These are phyloP conservation scores for Heliconius hewitsoni DNA, from an alignment of 1,140 invertebrate genomes.

Conservation along the genomic window DNA sequence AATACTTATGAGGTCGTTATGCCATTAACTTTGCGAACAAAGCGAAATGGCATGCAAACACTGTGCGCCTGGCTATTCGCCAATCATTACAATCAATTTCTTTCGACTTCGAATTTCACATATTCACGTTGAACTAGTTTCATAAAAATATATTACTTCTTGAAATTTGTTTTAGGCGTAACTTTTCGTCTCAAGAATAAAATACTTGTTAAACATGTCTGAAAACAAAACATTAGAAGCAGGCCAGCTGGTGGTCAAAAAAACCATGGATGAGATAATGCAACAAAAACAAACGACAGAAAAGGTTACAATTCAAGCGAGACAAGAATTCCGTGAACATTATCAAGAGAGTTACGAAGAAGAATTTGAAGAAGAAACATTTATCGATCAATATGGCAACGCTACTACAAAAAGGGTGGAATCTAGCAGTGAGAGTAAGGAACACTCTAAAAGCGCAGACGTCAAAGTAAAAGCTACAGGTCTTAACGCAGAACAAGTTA, in stretches of 20 bases:
- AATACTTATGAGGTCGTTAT: slow-evolving; percentile 25
- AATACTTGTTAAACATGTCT: slow-evolving; percentile 53
- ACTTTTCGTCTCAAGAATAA: slow-evolving; percentile 7
- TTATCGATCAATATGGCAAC: slow-evolving; percentile 75
- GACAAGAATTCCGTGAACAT: slow-evolving; percentile 77
- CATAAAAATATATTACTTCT: slow-evolving; percentile 5
- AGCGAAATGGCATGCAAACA: slow-evolving; percentile 62
- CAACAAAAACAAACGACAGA: slow-evolving; percentile 71
- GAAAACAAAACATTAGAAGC: slow-evolving; percentile 71
- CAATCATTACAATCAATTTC: slow-evolving; percentile 61
- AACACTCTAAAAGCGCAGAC: slow-evolving; percentile 77
- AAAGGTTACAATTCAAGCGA: slow-evolving; percentile 72
- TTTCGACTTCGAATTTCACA: slow-evolving; percentile 54
- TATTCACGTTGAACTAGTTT: slow-evolving; percentile 46
- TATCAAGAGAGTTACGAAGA: slow-evolving; percentile 78
- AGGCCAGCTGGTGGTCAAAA: slow-evolving; percentile 73
- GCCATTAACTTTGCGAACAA: slow-evolving; percentile 47
- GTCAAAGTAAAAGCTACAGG: slow-evolving; percentile 78
- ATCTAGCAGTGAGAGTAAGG: slow-evolving; percentile 74
- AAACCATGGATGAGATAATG: slow-evolving; percentile 76
- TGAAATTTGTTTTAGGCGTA: neutral
- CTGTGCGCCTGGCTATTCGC: slow-evolving; percentile 53
- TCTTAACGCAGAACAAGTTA: slow-evolving; percentile 73
- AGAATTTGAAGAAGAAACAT: slow-evolving; percentile 77
- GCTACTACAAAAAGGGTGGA: slow-evolving; percentile 73